Conservation (phyloP, 2,888 invertebrate genomes). For the Lamellibrachia satsuma region DNA sequence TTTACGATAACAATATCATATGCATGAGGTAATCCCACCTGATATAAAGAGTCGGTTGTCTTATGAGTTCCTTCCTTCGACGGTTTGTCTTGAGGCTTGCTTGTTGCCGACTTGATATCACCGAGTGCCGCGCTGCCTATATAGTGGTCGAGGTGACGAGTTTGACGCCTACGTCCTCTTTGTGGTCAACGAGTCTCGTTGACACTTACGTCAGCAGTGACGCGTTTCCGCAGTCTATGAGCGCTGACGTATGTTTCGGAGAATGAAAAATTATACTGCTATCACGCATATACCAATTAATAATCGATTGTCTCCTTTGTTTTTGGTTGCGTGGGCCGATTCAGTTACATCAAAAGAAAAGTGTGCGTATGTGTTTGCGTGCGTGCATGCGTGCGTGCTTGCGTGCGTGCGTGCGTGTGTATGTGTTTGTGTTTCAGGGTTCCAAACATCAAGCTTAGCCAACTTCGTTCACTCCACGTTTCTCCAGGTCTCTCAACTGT, state of each 20-base stretch:
- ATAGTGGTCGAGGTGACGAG: neutral
- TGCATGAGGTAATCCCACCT: neutral
- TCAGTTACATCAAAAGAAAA: no score
- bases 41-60: neutral
- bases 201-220: neutral
- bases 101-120: neutral
- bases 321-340: no score
- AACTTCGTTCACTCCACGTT: no score
- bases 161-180: neutral
- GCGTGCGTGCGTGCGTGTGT: neutral
- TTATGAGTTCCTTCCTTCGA: neutral
- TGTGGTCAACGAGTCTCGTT: neutral
- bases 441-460: no score
- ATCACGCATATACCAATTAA: neutral
- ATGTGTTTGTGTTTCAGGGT: no score
- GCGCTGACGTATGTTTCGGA: neutral
- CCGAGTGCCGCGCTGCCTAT: neutral
- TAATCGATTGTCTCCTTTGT: no score
- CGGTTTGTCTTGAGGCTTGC: neutral
- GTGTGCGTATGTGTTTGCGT: neutral
- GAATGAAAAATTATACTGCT: neutral
- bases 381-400: no score
- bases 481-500: no score
- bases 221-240: neutral
- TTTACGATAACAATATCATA: neutral